Percentiles rank a stretch among this genome's conserved stretches.
Evolutionary conservation across 2,797 vertebrate genomes (phyloP).

Genomic region (Chrysolophus pictus): DNA sequence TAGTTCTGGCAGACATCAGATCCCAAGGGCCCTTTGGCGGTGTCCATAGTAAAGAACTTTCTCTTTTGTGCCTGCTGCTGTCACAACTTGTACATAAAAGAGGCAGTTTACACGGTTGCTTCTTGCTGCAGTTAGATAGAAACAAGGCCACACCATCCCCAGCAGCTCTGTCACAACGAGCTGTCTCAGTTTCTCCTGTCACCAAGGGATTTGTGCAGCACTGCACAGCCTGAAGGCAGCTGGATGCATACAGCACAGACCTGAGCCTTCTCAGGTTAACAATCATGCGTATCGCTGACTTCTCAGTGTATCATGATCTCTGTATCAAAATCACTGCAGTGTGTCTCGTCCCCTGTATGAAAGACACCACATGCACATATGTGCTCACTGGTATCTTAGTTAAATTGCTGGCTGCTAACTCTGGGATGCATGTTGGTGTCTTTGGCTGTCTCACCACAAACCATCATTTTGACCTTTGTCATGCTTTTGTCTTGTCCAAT

Average conservation of each 20-base stretch:
- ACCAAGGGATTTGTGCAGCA: not conserved
- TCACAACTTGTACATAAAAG: not conserved
- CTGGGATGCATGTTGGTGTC: not conserved
- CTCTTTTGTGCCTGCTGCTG: no score
- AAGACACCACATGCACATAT: no score
- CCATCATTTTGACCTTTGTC: not conserved
- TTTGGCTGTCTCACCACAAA: not conserved
- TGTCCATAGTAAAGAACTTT: not conserved
- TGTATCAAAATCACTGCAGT: not conserved
- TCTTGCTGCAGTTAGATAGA: not conserved
- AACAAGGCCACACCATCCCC: not conserved
- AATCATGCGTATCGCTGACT: not conserved
- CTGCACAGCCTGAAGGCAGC: not conserved
- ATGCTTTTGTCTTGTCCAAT: not conserved
- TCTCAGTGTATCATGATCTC: not conserved
- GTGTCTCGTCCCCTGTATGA: not conserved
- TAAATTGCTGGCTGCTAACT: not conserved
- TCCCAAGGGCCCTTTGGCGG: not conserved
- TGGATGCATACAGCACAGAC: not conserved
- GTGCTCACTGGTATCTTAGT: not conserved
- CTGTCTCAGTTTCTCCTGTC: not conserved
- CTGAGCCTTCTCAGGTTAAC: not conserved
- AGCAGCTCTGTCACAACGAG: not conserved
- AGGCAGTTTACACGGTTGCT: not conserved
- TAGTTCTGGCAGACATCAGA: not conserved